phyloP scores from a whole-genome alignment of 2,797 vertebrate species.

The Epinephelus awoara region DNA sequence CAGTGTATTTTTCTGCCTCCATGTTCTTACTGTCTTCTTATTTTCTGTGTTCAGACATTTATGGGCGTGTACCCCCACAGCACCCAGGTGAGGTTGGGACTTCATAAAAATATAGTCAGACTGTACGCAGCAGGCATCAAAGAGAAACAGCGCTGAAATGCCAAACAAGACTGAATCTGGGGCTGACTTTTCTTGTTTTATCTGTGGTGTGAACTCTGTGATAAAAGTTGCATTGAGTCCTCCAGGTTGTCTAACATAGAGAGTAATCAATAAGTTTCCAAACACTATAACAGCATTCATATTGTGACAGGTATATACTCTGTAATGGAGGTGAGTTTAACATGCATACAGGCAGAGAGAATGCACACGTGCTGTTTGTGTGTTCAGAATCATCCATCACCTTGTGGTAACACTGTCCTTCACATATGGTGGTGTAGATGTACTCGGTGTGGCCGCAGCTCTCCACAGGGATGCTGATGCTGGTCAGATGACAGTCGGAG shows the following conservation, averaged over 20 bases:
- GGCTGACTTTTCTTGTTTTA: neutral
- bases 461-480: conserved; percentile 88
- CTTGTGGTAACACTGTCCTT: conserved; percentile 89
- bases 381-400: conserved; percentile 71
- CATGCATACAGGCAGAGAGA: too few species aligned
- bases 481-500: conserved; percentile 84
- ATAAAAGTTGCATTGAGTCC: neutral
- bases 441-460: conserved; percentile 86
- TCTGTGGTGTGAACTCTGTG: neutral
- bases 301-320: neutral
- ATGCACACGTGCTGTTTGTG: neutral
- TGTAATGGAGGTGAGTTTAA: neutral
- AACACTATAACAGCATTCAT: neutral
- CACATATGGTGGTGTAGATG: conserved; percentile 90
- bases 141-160: too few species aligned
- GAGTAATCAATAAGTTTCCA: neutral
- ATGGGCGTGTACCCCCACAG: too few species aligned
- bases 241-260: neutral
- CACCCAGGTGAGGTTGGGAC: too few species aligned
- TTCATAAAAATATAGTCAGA: too few species aligned
- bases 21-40: too few species aligned
- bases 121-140: too few species aligned
- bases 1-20: too few species aligned
- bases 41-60: too few species aligned
- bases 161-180: too few species aligned